Conservation (phyloP, 1,140 invertebrate species). For the Drosophila hydei region DNA sequence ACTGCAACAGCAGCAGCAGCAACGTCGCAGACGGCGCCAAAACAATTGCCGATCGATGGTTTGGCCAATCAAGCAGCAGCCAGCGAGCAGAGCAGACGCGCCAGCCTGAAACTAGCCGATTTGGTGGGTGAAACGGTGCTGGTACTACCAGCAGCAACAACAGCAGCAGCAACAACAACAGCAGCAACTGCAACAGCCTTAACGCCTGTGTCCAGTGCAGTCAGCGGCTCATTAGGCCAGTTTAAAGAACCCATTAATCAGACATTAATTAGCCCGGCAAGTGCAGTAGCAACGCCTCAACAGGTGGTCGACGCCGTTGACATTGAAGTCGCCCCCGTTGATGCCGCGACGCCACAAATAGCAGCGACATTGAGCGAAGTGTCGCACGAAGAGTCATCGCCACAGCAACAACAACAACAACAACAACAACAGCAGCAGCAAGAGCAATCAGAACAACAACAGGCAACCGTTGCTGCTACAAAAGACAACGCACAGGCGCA, state of each 20-base stretch:
- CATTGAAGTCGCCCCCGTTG: slow-evolving; percentile 60
- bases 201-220: slow-evolving; percentile 14
- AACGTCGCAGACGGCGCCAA: slow-evolving; percentile 26
- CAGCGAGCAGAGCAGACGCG: slow-evolving; percentile 59
- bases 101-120: slow-evolving; percentile 66
- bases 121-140: slow-evolving; percentile 69
- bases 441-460: slow-evolving; percentile 7
- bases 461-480: slow-evolving; percentile 52
- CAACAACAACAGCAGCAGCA: slow-evolving; percentile 27
- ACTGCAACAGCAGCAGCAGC: slow-evolving; percentile 27
- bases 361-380: slow-evolving; percentile 67
- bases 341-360: slow-evolving; percentile 67
- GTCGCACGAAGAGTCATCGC: slow-evolving; percentile 64
- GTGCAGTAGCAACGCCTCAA: slow-evolving; percentile 48
- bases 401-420: slow-evolving; percentile 38
- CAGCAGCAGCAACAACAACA: slow-evolving; percentile 1
- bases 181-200: slow-evolving; percentile 1
- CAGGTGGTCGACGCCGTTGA: slow-evolving; percentile 66
- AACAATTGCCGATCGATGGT: slow-evolving; percentile 51
- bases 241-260: slow-evolving; percentile 76
- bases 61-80: slow-evolving; percentile 58
- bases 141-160: slow-evolving; percentile 48
- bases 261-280: slow-evolving; percentile 30
- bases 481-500: slow-evolving; percentile 64
- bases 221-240: slow-evolving; percentile 45